phyloP scores from a whole-genome alignment of 2,888 invertebrate species.

The Asteroscopus sphinx region DNA sequence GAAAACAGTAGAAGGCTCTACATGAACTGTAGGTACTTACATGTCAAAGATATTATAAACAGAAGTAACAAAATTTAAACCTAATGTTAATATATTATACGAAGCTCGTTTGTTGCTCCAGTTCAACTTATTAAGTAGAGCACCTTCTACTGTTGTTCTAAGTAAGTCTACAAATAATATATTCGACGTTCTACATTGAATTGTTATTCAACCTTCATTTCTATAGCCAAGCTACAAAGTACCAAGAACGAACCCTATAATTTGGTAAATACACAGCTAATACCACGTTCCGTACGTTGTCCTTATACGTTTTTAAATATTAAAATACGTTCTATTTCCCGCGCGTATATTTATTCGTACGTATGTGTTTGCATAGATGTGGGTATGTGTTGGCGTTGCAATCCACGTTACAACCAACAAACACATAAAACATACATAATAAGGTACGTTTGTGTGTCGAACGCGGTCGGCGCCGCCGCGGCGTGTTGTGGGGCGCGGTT shows the following conservation, averaged over 20 bases:
- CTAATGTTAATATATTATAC: constrained; percentile 18
- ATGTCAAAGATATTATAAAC: background rate
- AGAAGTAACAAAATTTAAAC: constrained; percentile 20
- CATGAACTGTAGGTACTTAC: constrained; percentile 2
- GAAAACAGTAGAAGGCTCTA: constrained; percentile 6
- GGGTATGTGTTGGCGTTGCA: constrained; percentile 67
- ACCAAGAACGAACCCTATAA: constrained; percentile 38
- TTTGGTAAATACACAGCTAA: constrained; percentile 51
- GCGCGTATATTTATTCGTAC: constrained; percentile 66
- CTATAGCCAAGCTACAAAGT: constrained; percentile 10
- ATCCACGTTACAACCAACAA: constrained; percentile 77
- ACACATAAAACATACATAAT: constrained; percentile 81
- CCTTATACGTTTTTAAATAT: constrained; percentile 78
- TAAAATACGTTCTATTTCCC: constrained; percentile 77
- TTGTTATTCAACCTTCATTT: constrained; percentile 35
- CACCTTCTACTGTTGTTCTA: constrained; percentile 17
- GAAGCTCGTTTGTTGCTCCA: constrained; percentile 7
- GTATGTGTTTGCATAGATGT: constrained; percentile 50
- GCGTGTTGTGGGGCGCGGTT: constrained; percentile 88
- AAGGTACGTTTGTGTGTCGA: constrained; percentile 70
- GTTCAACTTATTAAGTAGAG: constrained; percentile 32
- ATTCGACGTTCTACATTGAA: constrained; percentile 33
- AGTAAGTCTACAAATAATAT: constrained; percentile 28
- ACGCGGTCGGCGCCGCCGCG: constrained; percentile 83
- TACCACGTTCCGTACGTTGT: constrained; percentile 48